These are phyloP conservation scores for Corynorhinus townsendii DNA, from an alignment of 2,113 vertebrate species.

Conservation along the genomic window DNA sequence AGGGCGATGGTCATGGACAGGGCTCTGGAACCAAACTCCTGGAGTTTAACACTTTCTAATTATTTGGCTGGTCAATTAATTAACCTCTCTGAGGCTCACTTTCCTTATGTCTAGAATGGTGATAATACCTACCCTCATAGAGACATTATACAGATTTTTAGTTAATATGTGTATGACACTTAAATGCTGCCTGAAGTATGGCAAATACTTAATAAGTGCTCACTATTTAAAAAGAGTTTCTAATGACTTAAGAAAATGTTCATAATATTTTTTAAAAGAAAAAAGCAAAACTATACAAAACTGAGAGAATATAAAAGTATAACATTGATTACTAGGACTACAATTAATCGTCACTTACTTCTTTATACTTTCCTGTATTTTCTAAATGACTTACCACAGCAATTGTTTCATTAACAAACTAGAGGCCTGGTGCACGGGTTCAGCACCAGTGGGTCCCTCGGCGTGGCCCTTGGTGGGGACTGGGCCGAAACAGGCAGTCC, in stretches of 20 bases:
- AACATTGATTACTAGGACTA: not conserved
- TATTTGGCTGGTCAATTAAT: not conserved
- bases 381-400: not conserved
- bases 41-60: not conserved
- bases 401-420: conserved; percentile 11
- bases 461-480: no score
- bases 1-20: not conserved
- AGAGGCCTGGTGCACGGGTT: no score
- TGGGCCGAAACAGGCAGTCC: no score
- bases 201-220: not conserved
- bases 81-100: not conserved
- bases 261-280: not conserved
- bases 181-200: not conserved
- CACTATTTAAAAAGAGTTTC: not conserved
- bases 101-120: not conserved
- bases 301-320: not conserved
- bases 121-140: not conserved
- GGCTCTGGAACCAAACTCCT: not conserved
- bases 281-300: not conserved
- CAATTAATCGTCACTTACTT: not conserved
- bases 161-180: not conserved
- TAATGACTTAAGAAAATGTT: not conserved
- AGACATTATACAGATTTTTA: not conserved
- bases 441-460: no score
- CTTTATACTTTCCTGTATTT: not conserved